Base-by-base conservation (phyloP, 2,888 invertebrate species). In the Mythimna ferrago region DNA sequence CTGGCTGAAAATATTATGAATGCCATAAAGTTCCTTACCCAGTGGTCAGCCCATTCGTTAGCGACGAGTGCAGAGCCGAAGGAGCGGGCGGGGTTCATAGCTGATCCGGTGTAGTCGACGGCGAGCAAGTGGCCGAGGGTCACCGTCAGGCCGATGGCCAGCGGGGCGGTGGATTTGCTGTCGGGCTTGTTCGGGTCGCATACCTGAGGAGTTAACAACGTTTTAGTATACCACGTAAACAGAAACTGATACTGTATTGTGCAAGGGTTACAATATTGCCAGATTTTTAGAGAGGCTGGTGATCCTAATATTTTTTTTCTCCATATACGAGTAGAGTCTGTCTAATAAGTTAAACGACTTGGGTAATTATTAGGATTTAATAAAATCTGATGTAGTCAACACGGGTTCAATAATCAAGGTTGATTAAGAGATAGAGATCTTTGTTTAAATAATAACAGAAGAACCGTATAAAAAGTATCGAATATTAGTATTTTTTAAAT, bases 71-170 rank as follows among this genome's bases (percentile, higher is more conserved):
- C 98, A 0, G 98, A 98, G 74, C 99, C 99, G 89, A 99, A 97
- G 76, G 98, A 98, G 78, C 99, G 97, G 0, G 99, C 99, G 0
- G 99, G 99, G 95, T 99, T 99, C 99, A 99, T 99, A 87, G 99
- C 98, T 56, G 99, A 97, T 61, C 99, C 98, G 14, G 99, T 99
- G 89, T 97, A 97, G 94, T 98, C 97, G 89, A 99, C 98, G 19
- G 98, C 98, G 71, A 98, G 97, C 85, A 99, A 96, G 92, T 99
- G 99, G 9, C 98, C 98, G 77, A 98, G 96, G 0, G 98, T 97
- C 62, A 99, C 98, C 0, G 99, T 97, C 84, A 99, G 96, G 0
- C 99, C 99, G 88, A 99, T 99, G 72, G 98, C 98, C 66, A 99
- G 95, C 0, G 99, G 98, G 0, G 98, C 98, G 0, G 98, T 97